Conservation (phyloP, 2,113 vertebrate species). For the Calypte anna region DNA sequence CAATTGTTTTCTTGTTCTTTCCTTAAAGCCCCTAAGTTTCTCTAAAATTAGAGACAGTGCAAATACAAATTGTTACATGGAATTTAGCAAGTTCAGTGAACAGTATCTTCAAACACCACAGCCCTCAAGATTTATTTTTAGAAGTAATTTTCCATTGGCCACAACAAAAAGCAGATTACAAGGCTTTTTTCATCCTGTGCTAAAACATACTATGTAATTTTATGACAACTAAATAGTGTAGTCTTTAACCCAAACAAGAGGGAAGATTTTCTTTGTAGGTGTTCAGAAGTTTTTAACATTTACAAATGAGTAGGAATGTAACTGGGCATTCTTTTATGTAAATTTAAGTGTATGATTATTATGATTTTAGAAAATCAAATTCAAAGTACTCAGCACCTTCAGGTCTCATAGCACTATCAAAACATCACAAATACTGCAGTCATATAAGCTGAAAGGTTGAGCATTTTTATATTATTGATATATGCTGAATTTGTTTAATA, state of each 20-base stretch:
- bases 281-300: background rate
- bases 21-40: background rate
- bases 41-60: background rate
- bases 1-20: background rate
- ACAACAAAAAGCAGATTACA: background rate
- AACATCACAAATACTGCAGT: background rate
- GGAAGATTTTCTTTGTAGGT: background rate
- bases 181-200: background rate
- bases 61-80: background rate
- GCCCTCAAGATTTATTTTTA: background rate
- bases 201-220: background rate
- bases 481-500: background rate
- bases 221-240: background rate
- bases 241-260: background rate
- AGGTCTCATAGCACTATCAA: background rate
- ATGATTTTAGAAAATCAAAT: background rate
- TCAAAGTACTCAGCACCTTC: background rate
- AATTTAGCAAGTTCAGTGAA: background rate
- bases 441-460: background rate
- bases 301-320: background rate
- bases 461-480: background rate
- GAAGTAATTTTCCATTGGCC: background rate
- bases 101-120: background rate
- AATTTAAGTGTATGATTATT: background rate
- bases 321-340: background rate